Base-by-base conservation (phyloP, 2,888 invertebrate species). In the Thera britannica region DNA sequence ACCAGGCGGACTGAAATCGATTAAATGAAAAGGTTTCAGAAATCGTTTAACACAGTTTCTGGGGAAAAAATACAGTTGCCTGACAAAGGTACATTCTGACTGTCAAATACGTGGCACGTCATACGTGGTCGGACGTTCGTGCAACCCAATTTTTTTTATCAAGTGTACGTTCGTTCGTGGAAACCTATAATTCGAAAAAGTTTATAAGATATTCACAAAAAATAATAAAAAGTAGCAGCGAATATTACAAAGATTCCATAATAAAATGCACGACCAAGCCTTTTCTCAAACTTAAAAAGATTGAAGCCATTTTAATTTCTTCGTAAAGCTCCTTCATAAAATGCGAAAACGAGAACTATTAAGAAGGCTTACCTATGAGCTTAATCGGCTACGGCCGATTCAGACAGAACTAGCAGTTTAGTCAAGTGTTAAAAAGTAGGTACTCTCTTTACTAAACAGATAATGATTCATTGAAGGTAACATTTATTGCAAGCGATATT, bases 281-380 rank as follows among this genome's bases (percentile, higher is more conserved):
- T 9, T 52, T 52, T 34, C 34, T 9, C 34, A 51, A 23, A 51
- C 52, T 52, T 52, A 52, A 2, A 52, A 52, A 52, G 34, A 7
- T 9, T 34, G 44, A 3, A 55, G 36, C 1, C 55, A 8, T 34
- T 52, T 34, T 52, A 36, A 36, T 55, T 55, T 36, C 54, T 54
- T 35, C 34, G 8, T 54, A 54, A 54, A 54, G 11, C 35, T 55
- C 35, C 34, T 55, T 54, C 54, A 55, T 55, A 55, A 55, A 55
- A 55, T 36, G 55, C 35, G n/a, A 55, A 35, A 54, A 23, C 12
- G 23, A 23, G 9, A 55, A 36, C 9, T 55, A 49, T 36, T 36
- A 54, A 11, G 11, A 36, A 54, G 54, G 35, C 36, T 54, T 54
- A 55, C 36, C 55, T 54, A 54, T 8, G 35, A 34, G 54, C 54